Evolutionary conservation across 2,797 vertebrate genomes (phyloP), one percentile per base, ranked within the genome.

Genomic region (Jordanella pulchra): DNA sequence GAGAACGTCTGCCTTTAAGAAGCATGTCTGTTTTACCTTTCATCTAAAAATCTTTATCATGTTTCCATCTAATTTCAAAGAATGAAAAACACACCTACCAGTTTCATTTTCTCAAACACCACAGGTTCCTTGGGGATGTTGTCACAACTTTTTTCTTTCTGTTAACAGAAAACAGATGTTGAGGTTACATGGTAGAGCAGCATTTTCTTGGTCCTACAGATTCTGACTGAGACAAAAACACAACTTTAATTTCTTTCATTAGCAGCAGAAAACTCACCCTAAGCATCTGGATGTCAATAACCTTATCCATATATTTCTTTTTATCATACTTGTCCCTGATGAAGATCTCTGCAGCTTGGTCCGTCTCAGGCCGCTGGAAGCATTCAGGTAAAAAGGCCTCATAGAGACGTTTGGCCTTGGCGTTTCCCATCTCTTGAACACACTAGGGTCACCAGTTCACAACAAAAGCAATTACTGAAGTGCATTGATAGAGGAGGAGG

Each of bases 311-410:
- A 84, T 97, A 98, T 81, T 99, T 99, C 92, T 98, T 99, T 92
- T 96, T 99, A 30, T 99, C 98, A 0, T 99, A 99, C 87, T 99
- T 99, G 86, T 99, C 98, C 86, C 98, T 93, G 84, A 99, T 99
- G 87, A 99, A 99, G 78, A 89, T 89, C 88, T 99, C 98, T 28
- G 97, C 95, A 11, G 96, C 95, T 95, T 97, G 97, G 88, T 99
- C 97, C 25, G 95, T 96, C 65, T 99, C 96, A 1, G 98, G 97
- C 25, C 96, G 90, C 79, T 96, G 96, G 91, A 99, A 99, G 86
- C 96, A 97, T 89, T 99, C 96, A 0, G 98, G 97, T 91, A 99
- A 93, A 87, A 97, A 97, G 45, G 97, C 97, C 93, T 99, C 98
- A 0, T 99, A 99, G 1, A 99, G 95, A 71, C 96, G 95, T 48